Conservation (phyloP, 2,797 vertebrate genomes). For the Ctenopoma multispine region DNA sequence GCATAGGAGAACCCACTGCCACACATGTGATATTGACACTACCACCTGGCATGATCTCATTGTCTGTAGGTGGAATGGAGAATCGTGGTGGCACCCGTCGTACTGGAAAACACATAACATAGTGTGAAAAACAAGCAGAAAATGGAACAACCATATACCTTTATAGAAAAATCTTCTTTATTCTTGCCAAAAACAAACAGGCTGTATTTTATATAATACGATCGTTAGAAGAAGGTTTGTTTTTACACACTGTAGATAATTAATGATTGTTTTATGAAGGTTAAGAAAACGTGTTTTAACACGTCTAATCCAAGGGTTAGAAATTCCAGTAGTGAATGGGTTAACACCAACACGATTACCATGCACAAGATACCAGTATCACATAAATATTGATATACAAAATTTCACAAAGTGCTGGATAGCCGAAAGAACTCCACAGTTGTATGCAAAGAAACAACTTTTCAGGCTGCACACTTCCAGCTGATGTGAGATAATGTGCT, state of each 20-base stretch:
- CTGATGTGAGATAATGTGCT: slow-evolving; percentile 89
- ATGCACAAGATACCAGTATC: slow-evolving; percentile 86
- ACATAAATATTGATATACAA: slow-evolving; percentile 71
- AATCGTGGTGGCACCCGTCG: slow-evolving; percentile 97
- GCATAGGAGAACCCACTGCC: slow-evolving; percentile 99
- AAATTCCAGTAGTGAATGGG: slow-evolving; percentile 80
- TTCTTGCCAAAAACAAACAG: slow-evolving; percentile 67
- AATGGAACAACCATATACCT: neutral
- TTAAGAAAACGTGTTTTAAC: slow-evolving; percentile 62
- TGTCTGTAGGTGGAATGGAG: slow-evolving; percentile 98
- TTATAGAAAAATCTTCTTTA: neutral
- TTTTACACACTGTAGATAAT: slow-evolving; percentile 53
- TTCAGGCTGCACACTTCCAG: slow-evolving; percentile 87
- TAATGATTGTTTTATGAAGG: slow-evolving; percentile 41
- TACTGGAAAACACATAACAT: slow-evolving; percentile 85
- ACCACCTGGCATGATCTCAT: slow-evolving; percentile 99
- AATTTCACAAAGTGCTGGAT: slow-evolving; percentile 85
- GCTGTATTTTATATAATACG: slow-evolving; percentile 40
- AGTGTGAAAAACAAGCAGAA: slow-evolving; percentile 9
- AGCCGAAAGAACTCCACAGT: slow-evolving; percentile 86
- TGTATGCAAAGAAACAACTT: slow-evolving; percentile 83
- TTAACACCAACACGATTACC: slow-evolving; percentile 83
- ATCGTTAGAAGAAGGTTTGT: slow-evolving; percentile 13
- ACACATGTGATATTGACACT: slow-evolving; percentile 99
- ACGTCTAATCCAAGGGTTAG: slow-evolving; percentile 77